Evolutionary conservation across 2,113 vertebrate species (phyloP), one percentile per base, ranked within the genome.

Genomic region (Anthoscopus minutus): DNA sequence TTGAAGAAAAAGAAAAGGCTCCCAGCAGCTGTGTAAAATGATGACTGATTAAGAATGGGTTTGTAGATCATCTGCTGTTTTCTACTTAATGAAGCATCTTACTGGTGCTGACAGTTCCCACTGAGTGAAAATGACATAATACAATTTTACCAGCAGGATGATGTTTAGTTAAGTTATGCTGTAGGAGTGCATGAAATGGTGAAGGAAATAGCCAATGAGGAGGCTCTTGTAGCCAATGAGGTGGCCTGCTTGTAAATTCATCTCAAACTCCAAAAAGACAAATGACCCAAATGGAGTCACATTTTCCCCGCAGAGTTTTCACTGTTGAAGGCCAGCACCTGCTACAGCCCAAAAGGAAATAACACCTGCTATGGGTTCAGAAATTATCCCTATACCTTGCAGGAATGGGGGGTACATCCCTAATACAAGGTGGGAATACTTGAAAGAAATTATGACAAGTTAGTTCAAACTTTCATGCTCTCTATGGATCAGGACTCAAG

Each of bases 61-160:
- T 90, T 9, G 23, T 64, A 86, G 83, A 94, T 95, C 92, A 94
- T 95, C 66, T 92, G 81, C 88, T 86, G 73, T 80, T 94, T 82
- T 92, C 90, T 50, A 61, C 86, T 96, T 92, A 94, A 96, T 94
- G 93, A 92, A 96, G 81, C 92, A 96, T 95, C 90, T 89, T 93
- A 85, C 62, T 91, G 78, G 77, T 78, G 95, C 73, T 95, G 95
- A 97, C 92, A 95, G 93, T 89, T 96, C 94, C 93, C 50, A 86
- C 70, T 35, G 85, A 94, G 73, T 91, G 82, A 67, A 91, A 90
- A 96, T 91, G 82, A 89, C 65, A 93, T 81, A 93, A 94, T 94
- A 47, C 81, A 80, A 95, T 93, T 96, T 96, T 87, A 87, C 88
- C 71, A 97, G 80, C 70, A 92, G 90, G 73, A 96, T 93, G 62